Conservation (phyloP, 2,113 vertebrate genomes). For the Dascyllus trimaculatus region DNA sequence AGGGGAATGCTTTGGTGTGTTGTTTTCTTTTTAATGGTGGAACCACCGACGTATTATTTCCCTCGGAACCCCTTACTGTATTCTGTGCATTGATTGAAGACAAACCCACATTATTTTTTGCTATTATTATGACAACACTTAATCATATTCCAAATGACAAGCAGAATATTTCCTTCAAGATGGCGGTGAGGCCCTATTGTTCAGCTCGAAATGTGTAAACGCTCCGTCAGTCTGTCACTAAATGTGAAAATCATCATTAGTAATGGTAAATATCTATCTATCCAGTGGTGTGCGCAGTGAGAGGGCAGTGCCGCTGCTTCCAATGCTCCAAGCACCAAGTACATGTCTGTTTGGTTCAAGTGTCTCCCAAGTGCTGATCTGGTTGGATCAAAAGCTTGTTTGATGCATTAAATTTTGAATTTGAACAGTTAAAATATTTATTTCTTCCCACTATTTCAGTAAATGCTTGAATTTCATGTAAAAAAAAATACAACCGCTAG, state of each 20-base stretch:
- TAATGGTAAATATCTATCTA: conserved; percentile 28
- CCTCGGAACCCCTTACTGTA: neutral
- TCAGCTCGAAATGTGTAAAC: conserved; percentile 41
- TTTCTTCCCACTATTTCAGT: no score
- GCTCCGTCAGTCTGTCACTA: conserved; percentile 58
- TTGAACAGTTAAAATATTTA: neutral
- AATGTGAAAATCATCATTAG: conserved; percentile 69
- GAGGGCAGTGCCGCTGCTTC: conserved; percentile 21
- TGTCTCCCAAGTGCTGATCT: no score
- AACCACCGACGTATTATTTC: neutral
- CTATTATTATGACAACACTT: conserved; percentile 3
- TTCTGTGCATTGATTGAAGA: conserved; percentile 15
- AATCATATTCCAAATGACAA: conserved; percentile 36
- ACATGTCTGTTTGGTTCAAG: no score
- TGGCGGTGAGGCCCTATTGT: neutral
- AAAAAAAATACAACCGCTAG: no score
- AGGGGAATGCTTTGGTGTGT: neutral
- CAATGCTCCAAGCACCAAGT: conserved; percentile 7
- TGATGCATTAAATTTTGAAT: neutral
- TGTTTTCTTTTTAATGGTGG: neutral
- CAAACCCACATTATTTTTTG: neutral
- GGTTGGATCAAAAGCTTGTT: neutral
- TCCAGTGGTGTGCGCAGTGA: conserved; percentile 45
- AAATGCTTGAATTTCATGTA: no score
- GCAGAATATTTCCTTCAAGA: conserved; percentile 43